Conservation (phyloP, 2,113 vertebrate genomes). For the Stercorarius parasiticus region DNA sequence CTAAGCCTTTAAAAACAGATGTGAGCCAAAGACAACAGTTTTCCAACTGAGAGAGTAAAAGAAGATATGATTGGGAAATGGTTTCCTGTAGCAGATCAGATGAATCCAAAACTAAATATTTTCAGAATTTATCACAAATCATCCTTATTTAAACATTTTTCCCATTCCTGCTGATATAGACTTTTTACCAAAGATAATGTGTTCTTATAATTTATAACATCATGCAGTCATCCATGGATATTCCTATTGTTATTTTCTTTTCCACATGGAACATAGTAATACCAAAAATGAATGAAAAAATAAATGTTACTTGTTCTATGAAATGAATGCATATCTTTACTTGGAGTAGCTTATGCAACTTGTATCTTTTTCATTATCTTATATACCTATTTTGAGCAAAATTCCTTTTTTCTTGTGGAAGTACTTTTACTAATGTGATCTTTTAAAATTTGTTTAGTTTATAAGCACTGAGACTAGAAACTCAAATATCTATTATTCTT, state of each 20-base stretch:
- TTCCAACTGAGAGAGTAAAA: neutral
- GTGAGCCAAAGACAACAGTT: neutral
- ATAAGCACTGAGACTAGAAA: neutral
- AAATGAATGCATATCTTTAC: neutral
- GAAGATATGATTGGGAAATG: neutral
- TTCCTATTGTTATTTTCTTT: neutral
- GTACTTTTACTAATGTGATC: neutral
- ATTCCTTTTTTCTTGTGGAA: neutral
- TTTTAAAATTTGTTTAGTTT: neutral
- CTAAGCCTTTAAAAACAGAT: neutral
- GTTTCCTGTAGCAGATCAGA: neutral
- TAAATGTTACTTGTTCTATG: neutral
- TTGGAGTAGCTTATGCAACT: neutral
- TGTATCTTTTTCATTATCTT: neutral
- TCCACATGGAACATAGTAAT: neutral
- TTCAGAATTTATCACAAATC: neutral
- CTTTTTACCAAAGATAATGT: neutral
- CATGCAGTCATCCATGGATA: neutral
- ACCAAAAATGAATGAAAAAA: neutral
- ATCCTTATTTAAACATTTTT: neutral
- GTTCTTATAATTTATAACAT: neutral
- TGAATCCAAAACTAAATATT: neutral
- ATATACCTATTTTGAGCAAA: neutral
- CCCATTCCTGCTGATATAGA: neutral
- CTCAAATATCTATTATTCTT: neutral